Evolutionary conservation across 2,888 invertebrate species (phyloP).

Genomic region (Oscheius sp.): DNA sequence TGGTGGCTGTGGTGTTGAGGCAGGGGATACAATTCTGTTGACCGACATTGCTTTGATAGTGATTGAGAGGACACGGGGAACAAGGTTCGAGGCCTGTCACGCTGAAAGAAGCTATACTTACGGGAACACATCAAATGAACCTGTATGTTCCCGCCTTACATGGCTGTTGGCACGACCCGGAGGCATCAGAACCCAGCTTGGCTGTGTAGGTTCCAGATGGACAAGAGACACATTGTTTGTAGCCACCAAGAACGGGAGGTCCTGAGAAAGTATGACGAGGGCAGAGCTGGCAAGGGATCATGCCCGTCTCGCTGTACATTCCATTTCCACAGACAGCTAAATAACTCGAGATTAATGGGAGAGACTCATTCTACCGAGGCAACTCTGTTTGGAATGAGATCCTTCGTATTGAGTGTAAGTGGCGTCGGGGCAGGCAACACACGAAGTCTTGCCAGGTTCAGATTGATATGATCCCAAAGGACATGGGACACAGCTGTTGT

Average conservation of each 20-base stretch:
- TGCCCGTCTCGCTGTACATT: slow-evolving; percentile 91
- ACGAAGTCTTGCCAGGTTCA: slow-evolving; percentile 81
- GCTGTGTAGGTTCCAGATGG: slow-evolving; percentile 75
- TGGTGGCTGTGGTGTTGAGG: slow-evolving; percentile 89
- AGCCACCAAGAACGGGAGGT: slow-evolving; percentile 58
- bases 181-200: slow-evolving; percentile 73
- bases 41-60: slow-evolving; percentile 88
- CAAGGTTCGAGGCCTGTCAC: slow-evolving; percentile 93
- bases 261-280: slow-evolving; percentile 86
- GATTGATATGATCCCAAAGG: slow-evolving; percentile 86
- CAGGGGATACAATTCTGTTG: slow-evolving; percentile 85
- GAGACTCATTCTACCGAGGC: slow-evolving; percentile 51
- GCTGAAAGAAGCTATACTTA: slow-evolving; percentile 80
- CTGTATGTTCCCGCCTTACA: slow-evolving; percentile 83
- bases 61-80: slow-evolving; percentile 89
- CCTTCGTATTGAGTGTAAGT: slow-evolving; percentile 87
- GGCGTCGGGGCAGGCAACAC: slow-evolving; percentile 91
- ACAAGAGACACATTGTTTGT: slow-evolving; percentile 84
- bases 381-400: slow-evolving; percentile 76
- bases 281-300: slow-evolving; percentile 93
- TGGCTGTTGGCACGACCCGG: slow-evolving; percentile 79
- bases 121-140: slow-evolving; percentile 65
- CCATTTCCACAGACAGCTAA: slow-evolving; percentile 90
- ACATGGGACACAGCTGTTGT: slow-evolving; percentile 88
- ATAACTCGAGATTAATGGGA: slow-evolving; percentile 17